phyloP scores from a whole-genome alignment of 2,797 vertebrate species.

The Propithecus perrieri region DNA sequence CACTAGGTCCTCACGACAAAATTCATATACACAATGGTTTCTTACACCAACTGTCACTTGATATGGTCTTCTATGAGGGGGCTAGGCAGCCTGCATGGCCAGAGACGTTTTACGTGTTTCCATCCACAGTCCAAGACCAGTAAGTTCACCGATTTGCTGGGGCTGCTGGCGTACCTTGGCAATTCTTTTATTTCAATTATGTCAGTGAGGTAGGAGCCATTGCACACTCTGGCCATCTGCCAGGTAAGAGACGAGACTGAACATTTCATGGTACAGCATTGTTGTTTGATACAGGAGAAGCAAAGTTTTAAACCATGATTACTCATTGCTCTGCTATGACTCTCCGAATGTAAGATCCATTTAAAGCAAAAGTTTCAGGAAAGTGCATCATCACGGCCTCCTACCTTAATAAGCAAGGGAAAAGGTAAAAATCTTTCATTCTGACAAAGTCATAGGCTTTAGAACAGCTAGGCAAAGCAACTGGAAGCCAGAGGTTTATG shows the following conservation, averaged over 20 bases:
- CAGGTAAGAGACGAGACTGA: not conserved
- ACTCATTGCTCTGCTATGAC: not conserved
- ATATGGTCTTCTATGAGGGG: not conserved
- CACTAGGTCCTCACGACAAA: not conserved
- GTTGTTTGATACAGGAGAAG: not conserved
- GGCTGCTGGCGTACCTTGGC: not conserved
- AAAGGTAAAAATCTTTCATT: not conserved
- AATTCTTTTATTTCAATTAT: not conserved
- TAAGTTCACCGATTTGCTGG: not conserved
- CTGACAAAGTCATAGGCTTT: not conserved
- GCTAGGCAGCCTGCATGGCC: not conserved
- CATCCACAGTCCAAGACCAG: not conserved
- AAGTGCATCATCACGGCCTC: not conserved
- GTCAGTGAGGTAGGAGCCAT: not conserved
- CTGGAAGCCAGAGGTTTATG: not conserved
- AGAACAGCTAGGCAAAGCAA: not conserved
- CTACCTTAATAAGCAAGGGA: not conserved
- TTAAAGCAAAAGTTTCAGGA: not conserved
- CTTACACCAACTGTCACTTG: not conserved
- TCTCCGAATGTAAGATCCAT: not conserved
- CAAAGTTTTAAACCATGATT: not conserved
- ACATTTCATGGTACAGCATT: not conserved
- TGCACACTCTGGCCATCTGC: not conserved
- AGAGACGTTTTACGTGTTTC: not conserved
- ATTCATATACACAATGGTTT: not conserved